Evolutionary conservation across 2,113 vertebrate species (phyloP), one percentile per base, ranked within the genome.

Genomic region (Cochlearius cochlearius): DNA sequence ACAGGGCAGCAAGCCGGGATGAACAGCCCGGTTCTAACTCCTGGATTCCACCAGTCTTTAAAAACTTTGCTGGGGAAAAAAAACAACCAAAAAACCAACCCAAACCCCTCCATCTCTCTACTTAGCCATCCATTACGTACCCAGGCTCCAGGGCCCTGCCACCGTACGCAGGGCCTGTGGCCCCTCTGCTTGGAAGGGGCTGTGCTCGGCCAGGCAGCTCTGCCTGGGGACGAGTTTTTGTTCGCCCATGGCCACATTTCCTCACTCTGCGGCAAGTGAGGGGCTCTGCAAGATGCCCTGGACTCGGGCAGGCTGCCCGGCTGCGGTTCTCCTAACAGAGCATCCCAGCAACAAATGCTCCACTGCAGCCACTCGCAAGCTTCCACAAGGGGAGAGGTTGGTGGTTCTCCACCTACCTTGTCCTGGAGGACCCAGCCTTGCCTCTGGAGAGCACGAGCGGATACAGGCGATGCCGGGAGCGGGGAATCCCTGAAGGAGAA

Each of bases 271-370:
- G 9, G 39, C 69, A 32, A 56, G 56, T 0, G 2, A 71, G 21
- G 26, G 43, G 36, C 63, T 79, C 66, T 86, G 82, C 66, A 72
- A n/a, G 12, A 0, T 1, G 58, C 43, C 22, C 58, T 13, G 67
- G 47, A 4, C 74, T 5, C 4, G 20, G 50, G 26, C 34, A 41
- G 47, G 27, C 10, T 83, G 56, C 49, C 49, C 27, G 32, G 7
- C 47, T 50, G 34, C 19, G 1, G 32, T 41, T 39, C 50, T 16
- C 2, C 3, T 15, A 12, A 27, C 29, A 32, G 55, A 55, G 53
- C 66, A 36, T 3, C 47, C 41, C 0, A 0, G 9, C 11, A 15
- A 26, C 56, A n/a, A 72, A 34, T 0, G 0, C 30, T 29, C 27
- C 26, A 19, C 72, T 74, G 81, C 73, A 45, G 77, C 55, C 59